Evolutionary conservation across 1,140 invertebrate genomes (phyloP), one percentile per base, ranked within the genome.

Genomic region (Zaprionus nigranus): DNA sequence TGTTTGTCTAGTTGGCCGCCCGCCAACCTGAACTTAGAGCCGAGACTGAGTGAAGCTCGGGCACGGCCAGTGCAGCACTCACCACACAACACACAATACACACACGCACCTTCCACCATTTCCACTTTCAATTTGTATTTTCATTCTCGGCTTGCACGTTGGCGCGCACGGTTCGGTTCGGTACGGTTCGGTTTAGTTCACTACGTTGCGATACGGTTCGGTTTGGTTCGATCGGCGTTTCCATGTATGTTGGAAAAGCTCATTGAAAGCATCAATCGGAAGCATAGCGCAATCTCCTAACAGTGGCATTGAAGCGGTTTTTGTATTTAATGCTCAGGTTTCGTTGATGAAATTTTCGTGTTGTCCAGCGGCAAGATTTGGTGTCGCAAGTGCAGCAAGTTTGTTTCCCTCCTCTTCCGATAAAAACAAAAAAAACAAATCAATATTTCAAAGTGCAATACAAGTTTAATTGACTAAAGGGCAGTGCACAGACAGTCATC

Each of bases 91-190:
- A 36, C 65, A 59, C 28, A 30, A 9, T 34, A 56, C 30, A 36
- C 53, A 34, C 72, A 71, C 79, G 68, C 75, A 82, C 63, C 82
- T 77, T 62, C 30, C 30, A 34, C 30, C 64, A 61, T 72, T 79
- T 71, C 13, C 53, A 68, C 60, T 70, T 70, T 46, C 34, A 75
- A 71, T 75, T 70, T 75, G 59, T 75, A 67, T 77, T 66, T 77
- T 87, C 84, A 87, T 87, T 87, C 84, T 87, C 84, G 78, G 53
- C 71, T 67, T 59, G 78, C 68, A 75, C 85, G 68, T 84, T 76
- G 84, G 36, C 62, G 71, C 58, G 64, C 72, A 75, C 81, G 67
- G 82, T 83, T 83, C 78, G 58, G 38, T 67, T 49, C 67, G 68
- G 51, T 79, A 79, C 78, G 58, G 46, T 67, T 49, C 66, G 68